Percentiles rank a stretch among this genome's conserved stretches.
These are phyloP conservation scores for Petroica traversi DNA, from an alignment of 2,113 vertebrate genomes.

Conservation along the genomic window DNA sequence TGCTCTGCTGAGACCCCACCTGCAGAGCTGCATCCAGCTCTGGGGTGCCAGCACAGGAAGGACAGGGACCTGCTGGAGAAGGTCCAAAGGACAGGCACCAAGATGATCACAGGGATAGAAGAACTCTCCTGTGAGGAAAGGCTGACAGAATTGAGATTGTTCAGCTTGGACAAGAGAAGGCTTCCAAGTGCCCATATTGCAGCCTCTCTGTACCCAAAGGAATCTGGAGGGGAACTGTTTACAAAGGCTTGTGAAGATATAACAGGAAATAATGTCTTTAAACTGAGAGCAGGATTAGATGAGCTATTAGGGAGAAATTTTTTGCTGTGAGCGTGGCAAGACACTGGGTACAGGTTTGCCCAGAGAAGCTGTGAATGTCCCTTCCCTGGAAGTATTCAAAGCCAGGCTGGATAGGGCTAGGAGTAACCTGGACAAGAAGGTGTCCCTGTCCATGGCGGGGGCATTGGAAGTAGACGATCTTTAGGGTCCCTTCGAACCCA, in stretches of 20 bases:
- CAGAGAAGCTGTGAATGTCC: neutral
- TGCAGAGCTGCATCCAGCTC: neutral
- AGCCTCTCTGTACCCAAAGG: neutral
- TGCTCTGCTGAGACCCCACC: neutral
- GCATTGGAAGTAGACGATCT: neutral
- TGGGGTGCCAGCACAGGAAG: neutral
- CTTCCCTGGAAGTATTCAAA: neutral
- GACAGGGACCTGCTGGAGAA: neutral
- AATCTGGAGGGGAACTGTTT: neutral
- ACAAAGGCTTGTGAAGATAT: neutral
- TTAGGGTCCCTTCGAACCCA: neutral
- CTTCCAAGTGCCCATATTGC: no score
- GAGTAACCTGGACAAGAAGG: neutral
- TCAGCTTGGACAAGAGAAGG: neutral
- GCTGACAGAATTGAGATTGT: neutral
- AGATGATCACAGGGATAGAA: neutral
- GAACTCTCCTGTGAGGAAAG: neutral
- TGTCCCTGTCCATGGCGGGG: neutral
- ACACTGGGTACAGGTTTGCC: neutral
- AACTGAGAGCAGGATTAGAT: neutral
- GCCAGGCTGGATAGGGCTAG: neutral
- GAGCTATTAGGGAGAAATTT: fast-evolving
- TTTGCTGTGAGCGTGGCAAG: neutral
- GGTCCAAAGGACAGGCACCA: neutral
- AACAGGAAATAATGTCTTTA: neutral